phyloP scores from a whole-genome alignment of 2,113 vertebrate genomes.

The Gobius niger region DNA sequence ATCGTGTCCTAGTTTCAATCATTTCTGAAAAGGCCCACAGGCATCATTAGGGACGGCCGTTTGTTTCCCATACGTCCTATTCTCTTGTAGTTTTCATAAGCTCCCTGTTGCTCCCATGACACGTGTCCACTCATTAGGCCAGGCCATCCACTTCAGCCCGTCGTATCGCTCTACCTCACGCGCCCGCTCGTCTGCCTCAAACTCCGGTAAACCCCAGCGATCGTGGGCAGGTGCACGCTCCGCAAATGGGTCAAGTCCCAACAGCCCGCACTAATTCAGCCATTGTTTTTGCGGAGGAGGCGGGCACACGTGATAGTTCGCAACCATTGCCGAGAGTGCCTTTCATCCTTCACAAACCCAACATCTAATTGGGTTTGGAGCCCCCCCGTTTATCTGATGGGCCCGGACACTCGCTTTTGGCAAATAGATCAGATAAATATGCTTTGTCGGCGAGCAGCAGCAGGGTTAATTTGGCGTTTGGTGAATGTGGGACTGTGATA shows the following conservation, averaged over 20 bases:
- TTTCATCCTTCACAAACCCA: constrained; percentile 66
- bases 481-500: constrained; percentile 7
- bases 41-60: no score
- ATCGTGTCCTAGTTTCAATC: no score
- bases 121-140: no score
- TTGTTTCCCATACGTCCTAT: no score
- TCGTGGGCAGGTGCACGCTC: constrained; percentile 60
- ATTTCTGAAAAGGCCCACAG: no score
- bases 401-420: constrained; percentile 46
- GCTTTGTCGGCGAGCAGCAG: constrained; percentile 36
- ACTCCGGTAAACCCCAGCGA: constrained; percentile 45
- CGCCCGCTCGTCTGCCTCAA: constrained; percentile 33
- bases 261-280: constrained; percentile 62
- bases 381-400: constrained; percentile 52
- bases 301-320: constrained; percentile 63
- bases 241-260: constrained; percentile 70
- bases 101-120: no score
- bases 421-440: constrained; percentile 55
- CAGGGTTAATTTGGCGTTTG: constrained; percentile 33
- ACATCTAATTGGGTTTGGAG: constrained; percentile 57
- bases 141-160: no score
- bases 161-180: constrained; percentile 32
- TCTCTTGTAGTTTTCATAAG: no score
- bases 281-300: constrained; percentile 55
- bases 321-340: constrained; percentile 64